Evolutionary conservation across 2,888 invertebrate genomes (phyloP), one percentile per base, ranked within the genome.

Genomic region (Punctoribates punctum): DNA sequence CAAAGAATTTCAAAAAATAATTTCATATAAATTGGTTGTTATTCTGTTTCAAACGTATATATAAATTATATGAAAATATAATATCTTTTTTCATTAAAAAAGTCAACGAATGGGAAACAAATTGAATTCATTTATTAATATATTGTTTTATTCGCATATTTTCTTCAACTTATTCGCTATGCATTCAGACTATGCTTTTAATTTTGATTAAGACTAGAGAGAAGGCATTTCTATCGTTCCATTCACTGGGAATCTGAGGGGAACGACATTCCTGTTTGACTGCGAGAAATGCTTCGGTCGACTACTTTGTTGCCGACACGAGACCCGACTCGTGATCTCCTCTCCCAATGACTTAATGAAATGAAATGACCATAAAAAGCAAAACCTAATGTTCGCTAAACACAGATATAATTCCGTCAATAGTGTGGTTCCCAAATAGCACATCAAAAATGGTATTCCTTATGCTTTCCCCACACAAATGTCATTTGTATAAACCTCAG

Each of bases 401-500:
- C 72, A 48, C 48, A 25, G 46, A 72, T 72, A 48, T 72, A 48
- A 72, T 72, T 42, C 15, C 11, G 48, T 46, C 48, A 25, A 72
- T 48, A 72, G 27, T 46, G 72, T 72, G 72, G 72, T 72, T 42
- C 46, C 13, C 29, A 62, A 17, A 62, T 34, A 34, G 17, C 6
- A 13, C 11, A 27, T 38, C 38, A 67, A 67, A 67, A 38, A 67
- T 20, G 15, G 9, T 38, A 25, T n/a, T 9, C 5, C 13, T n/a
- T n/a, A n/a, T n/a, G n/a, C n/a, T 29, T 62, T 42, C 20, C 46
- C 46, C 38, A 13, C 48, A 48, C 70, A 48, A 48, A 72, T 72
- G 48, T 72, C 72, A 72, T 72, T 72, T 72, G 46, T 72, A 72
- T 72, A 42, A 72, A 72, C 48, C 72, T 72, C 72, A 48, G 48